Evolutionary conservation across 2,888 invertebrate species (phyloP), one percentile per base, ranked within the genome.

Genomic region (Mylabris sibirica): DNA sequence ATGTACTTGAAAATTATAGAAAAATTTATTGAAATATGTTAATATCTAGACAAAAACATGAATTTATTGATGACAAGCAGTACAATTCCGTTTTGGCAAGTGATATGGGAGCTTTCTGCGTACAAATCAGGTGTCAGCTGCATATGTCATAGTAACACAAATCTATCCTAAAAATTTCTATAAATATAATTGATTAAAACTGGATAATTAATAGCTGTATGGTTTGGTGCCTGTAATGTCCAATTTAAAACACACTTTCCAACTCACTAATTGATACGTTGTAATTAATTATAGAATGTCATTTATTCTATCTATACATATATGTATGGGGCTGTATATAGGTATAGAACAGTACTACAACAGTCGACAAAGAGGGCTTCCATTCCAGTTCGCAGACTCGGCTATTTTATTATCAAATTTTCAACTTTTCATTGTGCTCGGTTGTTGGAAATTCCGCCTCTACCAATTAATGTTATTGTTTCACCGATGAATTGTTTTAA

Each of bases 221-320:
- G 69, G 57, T 26, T 24, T 75, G 73, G 75, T 75, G 74, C 79
- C 57, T 57, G 57, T 57, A 74, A 70, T 72, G 76, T 70, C 78
- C 80, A 81, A 80, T 82, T 82, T 80, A 80, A 82, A 82, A 82
- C 78, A 76, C 74, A 78, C 77, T 79, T 77, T 79, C 78, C 78
- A 75, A 76, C 76, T 78, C 79, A 79, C 82, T 82, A 82, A 82
- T 82, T 82, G 81, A 81, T 81, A 81, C 80, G 81, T 79, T 78
- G 80, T 79, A 81, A 81, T 82, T 81, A 80, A 82, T 82, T 81
- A 81, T 78, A 79, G 78, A 79, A 79, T 81, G 82, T 81, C 80
- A 82, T 80, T 81, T 79, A 78, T 74, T 75, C 76, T 72, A 26
- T 26, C 57, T 49, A 20, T 49, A 49, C 20, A 20, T 49, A 17